Evolutionary conservation across 2,113 vertebrate genomes (phyloP), one percentile per base, ranked within the genome.

Genomic region (Mesembrinibis cayennensis): DNA sequence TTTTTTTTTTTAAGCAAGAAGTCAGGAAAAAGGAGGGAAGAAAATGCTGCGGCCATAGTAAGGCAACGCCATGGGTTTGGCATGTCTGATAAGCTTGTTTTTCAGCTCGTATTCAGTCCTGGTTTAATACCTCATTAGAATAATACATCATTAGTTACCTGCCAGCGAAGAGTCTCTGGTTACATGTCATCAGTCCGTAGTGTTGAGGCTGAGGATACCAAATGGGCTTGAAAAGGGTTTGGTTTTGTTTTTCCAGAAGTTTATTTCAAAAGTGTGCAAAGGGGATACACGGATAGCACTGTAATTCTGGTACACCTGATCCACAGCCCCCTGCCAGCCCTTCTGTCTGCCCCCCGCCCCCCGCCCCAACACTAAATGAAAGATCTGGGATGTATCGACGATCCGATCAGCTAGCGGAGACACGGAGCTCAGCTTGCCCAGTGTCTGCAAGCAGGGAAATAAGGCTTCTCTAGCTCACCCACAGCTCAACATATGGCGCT

Each of bases 401-500:
- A 92, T 52, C 91, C 16, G 3, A 93, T 83, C 74, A 97, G 94
- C 52, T 63, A 94, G 82, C 1, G 52, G 94, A 95, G 97, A 97
- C 88, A 94, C 2, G 8, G 83, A 90, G 91, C 95, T 97, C 89
- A 80, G 94, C 80, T 44, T 23, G 82, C 91, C 95, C 97, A 53
- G 79, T 20, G 63, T 63, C 91, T 87, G 92, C 78, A 87, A 84
- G 96, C 90, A 88, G 93, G 96, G 91, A 95, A 93, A 80, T 85
- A 92, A 82, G 91, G 94, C 96, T 95, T 87, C 95, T 97, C 90
- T 96, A 67, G 90, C 81, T 96, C 91, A 93, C 96, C 97, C 95
- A 96, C 90, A 97, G 93, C 95, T 96, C 95, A 97, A 97, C 96
- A 94, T 95, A 96, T 53, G 95, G 91, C 62, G 95, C 95, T 98